Conservation (phyloP, 2,888 invertebrate genomes). For the Luffia ferchaultella region DNA sequence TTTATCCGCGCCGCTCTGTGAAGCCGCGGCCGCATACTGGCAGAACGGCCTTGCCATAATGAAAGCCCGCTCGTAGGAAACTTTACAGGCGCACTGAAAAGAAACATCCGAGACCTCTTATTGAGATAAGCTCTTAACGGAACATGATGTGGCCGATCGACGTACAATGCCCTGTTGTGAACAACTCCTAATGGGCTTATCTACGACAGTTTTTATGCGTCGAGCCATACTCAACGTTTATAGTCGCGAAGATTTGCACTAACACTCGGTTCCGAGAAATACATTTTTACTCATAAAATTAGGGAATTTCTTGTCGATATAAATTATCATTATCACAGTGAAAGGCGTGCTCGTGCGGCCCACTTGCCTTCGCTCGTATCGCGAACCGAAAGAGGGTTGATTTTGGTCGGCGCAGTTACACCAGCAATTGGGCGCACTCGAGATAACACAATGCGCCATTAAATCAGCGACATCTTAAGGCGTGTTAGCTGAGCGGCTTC, state of each 20-base stretch:
- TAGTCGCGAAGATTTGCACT: no score
- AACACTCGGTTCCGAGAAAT: no score
- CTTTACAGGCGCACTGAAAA: slow-evolving; percentile 39
- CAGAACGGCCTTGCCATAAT: slow-evolving; percentile 52
- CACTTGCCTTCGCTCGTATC: not conserved
- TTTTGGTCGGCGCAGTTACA: not conserved
- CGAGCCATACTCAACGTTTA: no score
- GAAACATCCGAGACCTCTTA: slow-evolving; percentile 32
- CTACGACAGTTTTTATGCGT: no score
- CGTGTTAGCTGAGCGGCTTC: slow-evolving; percentile 45
- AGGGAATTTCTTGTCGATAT: not conserved
- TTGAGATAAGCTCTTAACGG: slow-evolving; percentile 17
- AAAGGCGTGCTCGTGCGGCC: not conserved
- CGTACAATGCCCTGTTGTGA: no score
- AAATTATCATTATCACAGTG: not conserved
- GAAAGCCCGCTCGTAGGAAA: slow-evolving; percentile 45
- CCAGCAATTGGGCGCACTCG: slow-evolving; percentile 2
- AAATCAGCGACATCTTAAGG: slow-evolving; percentile 39
- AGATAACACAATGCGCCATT: slow-evolving; percentile 38
- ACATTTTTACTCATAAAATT: no score
- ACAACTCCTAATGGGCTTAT: no score
- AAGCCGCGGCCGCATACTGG: slow-evolving; percentile 30
- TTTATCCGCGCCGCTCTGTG: slow-evolving; percentile 50
- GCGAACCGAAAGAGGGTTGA: not conserved
- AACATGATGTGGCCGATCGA: not conserved